A percentile compares a stretch with the other conserved stretches of the same genome.
Evolutionary conservation across 2,797 vertebrate species (phyloP).

Genomic region (Leucoraja ocellata): DNA sequence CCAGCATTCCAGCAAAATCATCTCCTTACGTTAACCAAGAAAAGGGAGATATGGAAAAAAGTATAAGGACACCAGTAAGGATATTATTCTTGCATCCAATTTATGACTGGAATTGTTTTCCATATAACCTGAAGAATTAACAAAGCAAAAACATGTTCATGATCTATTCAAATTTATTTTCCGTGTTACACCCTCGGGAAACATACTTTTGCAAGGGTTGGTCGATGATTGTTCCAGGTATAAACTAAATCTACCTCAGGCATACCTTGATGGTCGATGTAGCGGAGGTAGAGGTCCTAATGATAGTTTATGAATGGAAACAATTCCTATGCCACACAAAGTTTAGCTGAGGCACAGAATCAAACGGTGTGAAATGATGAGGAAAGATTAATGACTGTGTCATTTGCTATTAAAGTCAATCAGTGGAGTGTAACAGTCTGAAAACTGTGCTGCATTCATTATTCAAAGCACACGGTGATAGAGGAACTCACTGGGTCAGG

Average conservation of each 20-base stretch:
- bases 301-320: constrained; percentile 6
- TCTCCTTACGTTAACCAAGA: no score
- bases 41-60: no score
- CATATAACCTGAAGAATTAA: background rate
- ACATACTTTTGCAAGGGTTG: background rate
- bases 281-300: background rate
- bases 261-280: background rate
- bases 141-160: background rate
- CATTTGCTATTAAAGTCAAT: background rate
- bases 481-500: no score
- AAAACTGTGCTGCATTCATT: background rate
- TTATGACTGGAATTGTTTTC: background rate
- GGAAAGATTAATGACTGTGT: background rate
- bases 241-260: background rate
- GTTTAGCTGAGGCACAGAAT: background rate
- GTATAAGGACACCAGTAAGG: background rate
- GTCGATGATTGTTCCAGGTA: background rate
- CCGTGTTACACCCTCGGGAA: background rate
- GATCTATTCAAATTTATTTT: background rate
- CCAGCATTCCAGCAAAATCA: no score
- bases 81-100: background rate
- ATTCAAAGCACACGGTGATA: no score
- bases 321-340: constrained; percentile 11
- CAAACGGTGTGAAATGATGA: background rate
- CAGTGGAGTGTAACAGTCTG: background rate